These are phyloP conservation scores for Beris chalybata DNA, from an alignment of 2,888 invertebrate genomes.

Conservation along the genomic window DNA sequence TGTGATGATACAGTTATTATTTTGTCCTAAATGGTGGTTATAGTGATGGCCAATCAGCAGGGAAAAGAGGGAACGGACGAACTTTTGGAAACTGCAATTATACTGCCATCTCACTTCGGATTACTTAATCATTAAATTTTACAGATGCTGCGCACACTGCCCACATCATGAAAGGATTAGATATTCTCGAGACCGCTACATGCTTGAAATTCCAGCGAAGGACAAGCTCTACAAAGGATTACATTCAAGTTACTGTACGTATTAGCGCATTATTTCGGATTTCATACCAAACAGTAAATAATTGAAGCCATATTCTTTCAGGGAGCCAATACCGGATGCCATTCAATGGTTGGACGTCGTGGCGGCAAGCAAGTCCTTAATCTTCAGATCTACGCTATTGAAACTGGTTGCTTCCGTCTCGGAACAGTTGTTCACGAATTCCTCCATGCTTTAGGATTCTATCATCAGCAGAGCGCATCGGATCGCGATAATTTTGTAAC, in stretches of 20 bases:
- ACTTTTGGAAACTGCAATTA: no score
- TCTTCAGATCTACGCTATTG: constrained; percentile 44
- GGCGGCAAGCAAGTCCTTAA: constrained; percentile 54
- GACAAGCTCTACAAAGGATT: constrained; percentile 49
- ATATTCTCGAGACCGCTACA: constrained; percentile 70
- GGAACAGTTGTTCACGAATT: constrained; percentile 74
- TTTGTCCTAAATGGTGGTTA: no score
- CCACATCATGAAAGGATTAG: constrained; percentile 68
- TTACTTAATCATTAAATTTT: constrained; percentile 27
- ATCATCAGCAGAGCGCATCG: constrained; percentile 77
- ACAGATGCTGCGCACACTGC: constrained; percentile 59
- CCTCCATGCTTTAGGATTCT: constrained; percentile 75
- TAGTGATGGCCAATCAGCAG: no score
- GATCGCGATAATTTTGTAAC: constrained; percentile 71
- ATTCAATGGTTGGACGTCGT: constrained; percentile 72
- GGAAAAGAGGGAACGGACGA: no score
- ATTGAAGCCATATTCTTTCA: background rate
- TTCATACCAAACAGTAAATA: background rate
- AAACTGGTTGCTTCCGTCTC: constrained; percentile 49
- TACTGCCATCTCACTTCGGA: no score
- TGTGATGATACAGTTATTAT: no score
- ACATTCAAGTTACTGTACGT: constrained; percentile 46
- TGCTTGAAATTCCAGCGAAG: constrained; percentile 71
- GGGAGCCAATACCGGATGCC: constrained; percentile 63
- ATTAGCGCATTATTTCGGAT: background rate